These are phyloP conservation scores for Cephalopholis sonnerati DNA, from an alignment of 2,113 vertebrate species.

Conservation along the genomic window DNA sequence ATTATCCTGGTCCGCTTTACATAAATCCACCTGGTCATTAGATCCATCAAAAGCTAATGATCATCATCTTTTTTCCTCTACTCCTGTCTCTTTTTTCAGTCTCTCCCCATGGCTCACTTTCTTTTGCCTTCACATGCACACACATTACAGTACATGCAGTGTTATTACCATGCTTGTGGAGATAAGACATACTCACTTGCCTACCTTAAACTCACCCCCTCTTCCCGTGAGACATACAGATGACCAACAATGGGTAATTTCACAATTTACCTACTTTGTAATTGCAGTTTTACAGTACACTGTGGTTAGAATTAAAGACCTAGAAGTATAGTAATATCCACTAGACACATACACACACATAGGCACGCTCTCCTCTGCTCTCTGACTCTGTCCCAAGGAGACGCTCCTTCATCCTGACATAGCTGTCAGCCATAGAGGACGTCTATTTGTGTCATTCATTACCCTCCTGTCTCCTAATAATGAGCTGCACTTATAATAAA, in stretches of 20 bases:
- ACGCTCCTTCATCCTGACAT: slow-evolving; percentile 34
- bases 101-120: slow-evolving; percentile 48
- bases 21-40: slow-evolving; percentile 80
- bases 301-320: background rate
- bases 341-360: background rate
- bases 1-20: slow-evolving; percentile 71
- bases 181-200: background rate
- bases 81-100: slow-evolving; percentile 58
- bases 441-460: slow-evolving; percentile 69
- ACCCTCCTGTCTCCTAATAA: slow-evolving; percentile 66
- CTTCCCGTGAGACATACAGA: background rate
- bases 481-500: slow-evolving; percentile 69
- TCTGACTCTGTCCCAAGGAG: slow-evolving; percentile 52
- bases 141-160: background rate
- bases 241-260: slow-evolving; percentile 5
- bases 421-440: slow-evolving; percentile 58
- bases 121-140: slow-evolving; percentile 23
- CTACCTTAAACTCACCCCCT: background rate
- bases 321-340: background rate
- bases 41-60: slow-evolving; percentile 81
- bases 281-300: background rate
- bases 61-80: slow-evolving; percentile 70
- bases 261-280: background rate
- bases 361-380: background rate
- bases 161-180: background rate